Evolutionary conservation across 2,797 vertebrate genomes (phyloP).

Genomic region (Ctenochaetus hawaiiensis): DNA sequence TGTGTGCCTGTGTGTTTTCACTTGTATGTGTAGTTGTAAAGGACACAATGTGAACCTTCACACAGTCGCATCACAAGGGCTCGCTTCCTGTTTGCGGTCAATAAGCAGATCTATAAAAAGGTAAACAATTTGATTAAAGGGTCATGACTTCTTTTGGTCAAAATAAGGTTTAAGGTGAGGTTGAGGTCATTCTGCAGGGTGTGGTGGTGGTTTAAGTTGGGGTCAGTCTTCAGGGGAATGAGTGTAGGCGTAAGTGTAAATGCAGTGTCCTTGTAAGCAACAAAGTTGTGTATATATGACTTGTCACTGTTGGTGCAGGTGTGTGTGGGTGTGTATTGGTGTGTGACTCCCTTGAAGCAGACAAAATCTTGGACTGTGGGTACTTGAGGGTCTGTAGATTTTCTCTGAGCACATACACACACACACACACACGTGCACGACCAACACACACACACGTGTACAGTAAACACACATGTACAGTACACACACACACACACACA

Average conservation of each 20-base stretch:
- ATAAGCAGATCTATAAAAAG: conserved; percentile 11
- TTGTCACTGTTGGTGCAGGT: conserved; percentile 27
- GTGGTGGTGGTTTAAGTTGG: background rate
- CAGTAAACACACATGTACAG: conserved; percentile 12
- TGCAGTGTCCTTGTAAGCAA: background rate
- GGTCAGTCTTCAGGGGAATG: background rate
- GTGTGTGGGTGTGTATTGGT: conserved; percentile 7
- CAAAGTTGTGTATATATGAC: background rate
- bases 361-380: conserved; percentile 27
- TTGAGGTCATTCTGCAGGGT: background rate
- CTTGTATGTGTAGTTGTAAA: conserved; percentile 1
- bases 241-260: background rate
- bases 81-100: background rate
- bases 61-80: background rate
- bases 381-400: conserved; percentile 17
- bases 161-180: background rate
- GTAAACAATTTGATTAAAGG: conserved; percentile 3
- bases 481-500: background rate
- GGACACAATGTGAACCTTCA: conserved; percentile 7
- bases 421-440: conserved; percentile 24
- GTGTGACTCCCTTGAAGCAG: conserved; percentile 11
- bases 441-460: conserved; percentile 6
- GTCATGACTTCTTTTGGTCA: conserved; percentile 1
- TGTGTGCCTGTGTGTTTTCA: conserved; percentile 10
- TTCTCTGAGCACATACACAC: conserved; percentile 19